A percentile compares a stretch with the other conserved stretches of the same genome.
phyloP scores from a whole-genome alignment of 2,113 vertebrate species.

The Calypte anna region DNA sequence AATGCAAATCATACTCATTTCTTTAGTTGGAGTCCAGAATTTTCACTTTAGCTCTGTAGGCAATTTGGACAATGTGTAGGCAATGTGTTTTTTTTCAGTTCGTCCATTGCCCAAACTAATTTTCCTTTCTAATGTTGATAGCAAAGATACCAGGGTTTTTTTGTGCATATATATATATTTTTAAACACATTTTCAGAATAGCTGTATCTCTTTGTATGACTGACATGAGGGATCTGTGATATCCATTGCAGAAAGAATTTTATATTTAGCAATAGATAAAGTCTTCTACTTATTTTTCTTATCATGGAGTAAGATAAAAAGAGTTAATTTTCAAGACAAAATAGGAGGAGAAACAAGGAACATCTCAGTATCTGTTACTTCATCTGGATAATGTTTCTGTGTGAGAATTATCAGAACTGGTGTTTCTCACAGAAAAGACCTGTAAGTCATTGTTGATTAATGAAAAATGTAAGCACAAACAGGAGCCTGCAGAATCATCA shows the following conservation, averaged over 20 bases:
- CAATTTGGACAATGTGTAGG: background rate
- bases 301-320: background rate
- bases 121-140: background rate
- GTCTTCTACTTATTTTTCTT: background rate
- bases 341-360: background rate
- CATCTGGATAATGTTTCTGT: background rate
- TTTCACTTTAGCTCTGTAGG: background rate
- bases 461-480: background rate
- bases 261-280: background rate
- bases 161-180: background rate
- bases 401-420: background rate
- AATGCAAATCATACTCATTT: background rate
- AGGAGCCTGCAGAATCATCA: background rate
- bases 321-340: background rate
- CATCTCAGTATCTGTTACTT: background rate
- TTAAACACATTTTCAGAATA: background rate
- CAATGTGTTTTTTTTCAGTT: background rate
- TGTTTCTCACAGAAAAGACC: background rate
- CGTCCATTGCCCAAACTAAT: background rate
- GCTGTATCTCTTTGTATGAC: background rate
- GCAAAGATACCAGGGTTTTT: background rate
- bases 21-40: background rate
- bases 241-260: background rate
- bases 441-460: background rate
- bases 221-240: background rate